These are phyloP conservation scores for Ditylenchus dipsaci DNA, from an alignment of 1,140 invertebrate species.

Conservation along the genomic window DNA sequence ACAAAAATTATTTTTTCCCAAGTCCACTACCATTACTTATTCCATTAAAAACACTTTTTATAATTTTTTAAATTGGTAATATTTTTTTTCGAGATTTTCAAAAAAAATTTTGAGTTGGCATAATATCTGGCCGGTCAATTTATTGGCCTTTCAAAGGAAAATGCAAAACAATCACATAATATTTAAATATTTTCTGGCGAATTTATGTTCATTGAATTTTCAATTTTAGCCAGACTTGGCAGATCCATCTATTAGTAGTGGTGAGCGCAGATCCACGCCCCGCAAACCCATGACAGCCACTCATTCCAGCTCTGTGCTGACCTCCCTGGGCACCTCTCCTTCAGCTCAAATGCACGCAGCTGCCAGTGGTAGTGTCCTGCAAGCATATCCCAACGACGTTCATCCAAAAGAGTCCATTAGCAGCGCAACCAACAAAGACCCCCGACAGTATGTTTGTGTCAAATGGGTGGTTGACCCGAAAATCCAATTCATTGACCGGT, in stretches of 20 bases:
- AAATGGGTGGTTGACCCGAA: constrained; percentile 97
- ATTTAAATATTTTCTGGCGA: no score
- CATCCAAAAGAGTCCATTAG: neutral
- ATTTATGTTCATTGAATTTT: neutral
- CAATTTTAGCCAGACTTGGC: neutral
- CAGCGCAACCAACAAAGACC: constrained; percentile 64
- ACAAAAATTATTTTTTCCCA: no score
- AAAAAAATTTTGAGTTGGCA: no score
- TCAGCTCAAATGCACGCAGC: neutral
- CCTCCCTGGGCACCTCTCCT: neutral
- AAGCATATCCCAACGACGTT: neutral
- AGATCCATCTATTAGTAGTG: neutral
- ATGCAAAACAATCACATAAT: no score
- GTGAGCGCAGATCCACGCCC: neutral
- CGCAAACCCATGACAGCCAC: neutral
- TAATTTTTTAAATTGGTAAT: no score
- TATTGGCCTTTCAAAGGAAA: no score
- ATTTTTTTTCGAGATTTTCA: no score
- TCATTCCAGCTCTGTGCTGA: neutral
- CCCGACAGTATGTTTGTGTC: constrained; percentile 85
- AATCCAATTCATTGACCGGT: constrained; percentile 65
- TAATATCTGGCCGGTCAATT: no score
- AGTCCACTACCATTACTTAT: no score
- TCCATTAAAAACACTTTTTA: no score
- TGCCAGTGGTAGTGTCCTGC: neutral